Evolutionary conservation across 2,113 vertebrate species (phyloP).

Genomic region (Macaca nemestrina): DNA sequence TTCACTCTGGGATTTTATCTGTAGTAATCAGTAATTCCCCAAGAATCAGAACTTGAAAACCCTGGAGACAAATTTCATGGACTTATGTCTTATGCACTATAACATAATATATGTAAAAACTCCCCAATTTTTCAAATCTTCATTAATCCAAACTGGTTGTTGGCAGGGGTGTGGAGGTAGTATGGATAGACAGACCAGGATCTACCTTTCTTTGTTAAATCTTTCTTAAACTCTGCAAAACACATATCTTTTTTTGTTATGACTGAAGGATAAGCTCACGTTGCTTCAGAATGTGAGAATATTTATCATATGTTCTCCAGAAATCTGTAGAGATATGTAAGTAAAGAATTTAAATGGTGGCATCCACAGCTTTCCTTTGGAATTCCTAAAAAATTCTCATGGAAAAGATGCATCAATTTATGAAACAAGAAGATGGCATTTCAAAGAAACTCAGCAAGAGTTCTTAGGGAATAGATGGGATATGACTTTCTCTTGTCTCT

Average conservation of each 20-base stretch:
- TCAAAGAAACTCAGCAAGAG: not conserved
- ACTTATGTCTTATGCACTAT: not conserved
- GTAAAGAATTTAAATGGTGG: not conserved
- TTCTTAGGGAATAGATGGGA: not conserved
- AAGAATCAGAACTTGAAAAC: not conserved
- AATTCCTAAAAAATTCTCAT: not conserved
- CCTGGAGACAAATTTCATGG: not conserved
- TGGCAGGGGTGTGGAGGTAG: not conserved
- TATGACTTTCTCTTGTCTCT: not conserved
- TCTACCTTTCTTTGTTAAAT: not conserved
- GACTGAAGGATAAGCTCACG: not conserved
- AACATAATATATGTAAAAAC: not conserved
- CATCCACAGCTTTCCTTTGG: not conserved
- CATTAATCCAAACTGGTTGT: not conserved
- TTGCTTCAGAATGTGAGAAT: not conserved
- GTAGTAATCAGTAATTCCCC: not conserved
- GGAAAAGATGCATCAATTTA: not conserved
- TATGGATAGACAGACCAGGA: not conserved
- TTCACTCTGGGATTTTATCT: not conserved
- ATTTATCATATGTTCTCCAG: not conserved
- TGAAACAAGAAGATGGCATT: not conserved
- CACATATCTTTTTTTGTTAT: not conserved
- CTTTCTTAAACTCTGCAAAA: not conserved
- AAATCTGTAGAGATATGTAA: not conserved
- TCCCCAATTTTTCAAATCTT: not conserved